Evolutionary conservation across 1,140 invertebrate species (phyloP), one percentile per base, ranked within the genome.

Genomic region (Cherax destructor): DNA sequence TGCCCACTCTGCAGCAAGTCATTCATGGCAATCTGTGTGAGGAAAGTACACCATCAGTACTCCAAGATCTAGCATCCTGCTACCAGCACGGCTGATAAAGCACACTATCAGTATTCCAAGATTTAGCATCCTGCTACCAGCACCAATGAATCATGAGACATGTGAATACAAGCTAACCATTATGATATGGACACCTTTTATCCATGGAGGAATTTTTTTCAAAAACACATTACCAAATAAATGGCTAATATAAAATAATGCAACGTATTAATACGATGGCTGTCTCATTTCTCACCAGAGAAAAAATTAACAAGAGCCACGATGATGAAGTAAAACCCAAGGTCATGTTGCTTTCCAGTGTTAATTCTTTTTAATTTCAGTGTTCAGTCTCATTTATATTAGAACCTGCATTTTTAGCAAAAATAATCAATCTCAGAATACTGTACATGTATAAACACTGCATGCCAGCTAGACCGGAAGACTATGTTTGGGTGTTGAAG

Each of bases 11-110:
- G 72, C 65, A 91, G 77, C 89, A 91, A 79, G 56, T 91, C 89
- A 91, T 86, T 91, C 89, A 91, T 78, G 83, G 89, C 89, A 56
- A 91, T 91, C 89, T 91, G 89, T 83, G 89, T 78, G 89, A 91
- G 89, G 89, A 91, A 85, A 91, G 83, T 59, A 52, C 83, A 91
- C 89, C 83, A 79, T 91, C 89, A 91, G 89, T 91, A 79, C 79
- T 76, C 81, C 74, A 78, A 47, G 9, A 2, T 47, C 18, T 30
- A 52, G 65, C 41, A 72, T 65, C 78, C 78, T 41, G 81, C 61
- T 30, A 41, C 11, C 88, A 90, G 50, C 72, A 77, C 74, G 74
- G 56, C 50, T 74, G 69, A 74, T 74, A 74, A 21, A 74, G 24
- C 69, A 30, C 24, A 41, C 30, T 41, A 78, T 91, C 88, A 91